phyloP scores from a whole-genome alignment of 2,113 vertebrate genomes.

The Alaudala cheleensis region DNA sequence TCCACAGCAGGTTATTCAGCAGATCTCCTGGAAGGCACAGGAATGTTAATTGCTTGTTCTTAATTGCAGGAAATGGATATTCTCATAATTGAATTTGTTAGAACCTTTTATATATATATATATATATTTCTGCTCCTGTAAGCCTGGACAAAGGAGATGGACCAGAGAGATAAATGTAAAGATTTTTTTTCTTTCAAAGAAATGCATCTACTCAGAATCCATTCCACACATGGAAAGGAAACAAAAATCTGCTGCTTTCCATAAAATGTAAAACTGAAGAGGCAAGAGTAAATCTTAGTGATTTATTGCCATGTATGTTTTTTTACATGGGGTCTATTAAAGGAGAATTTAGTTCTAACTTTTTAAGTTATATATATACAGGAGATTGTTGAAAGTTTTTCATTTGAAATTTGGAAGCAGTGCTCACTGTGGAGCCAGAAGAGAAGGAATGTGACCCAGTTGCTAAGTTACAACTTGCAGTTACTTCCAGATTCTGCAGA shows the following conservation, averaged over 20 bases:
- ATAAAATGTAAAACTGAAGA: background rate
- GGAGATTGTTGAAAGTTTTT: constrained; percentile 20
- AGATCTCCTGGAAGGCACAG: background rate
- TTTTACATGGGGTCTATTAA: constrained; percentile 18
- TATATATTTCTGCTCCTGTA: background rate
- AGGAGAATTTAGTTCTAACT: constrained; percentile 9
- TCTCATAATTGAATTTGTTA: background rate
- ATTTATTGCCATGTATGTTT: background rate
- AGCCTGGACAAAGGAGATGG: background rate
- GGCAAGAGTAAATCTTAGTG: background rate
- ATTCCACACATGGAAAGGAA: background rate
- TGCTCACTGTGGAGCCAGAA: constrained; percentile 2
- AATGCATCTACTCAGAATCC: background rate
- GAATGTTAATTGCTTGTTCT: background rate
- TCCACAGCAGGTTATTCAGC: background rate
- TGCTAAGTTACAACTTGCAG: constrained; percentile 42
- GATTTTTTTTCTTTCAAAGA: background rate
- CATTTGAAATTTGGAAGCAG: constrained; percentile 22
- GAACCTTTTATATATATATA: background rate
- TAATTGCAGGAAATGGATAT: background rate
- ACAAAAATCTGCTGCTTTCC: background rate
- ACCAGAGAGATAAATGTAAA: background rate
- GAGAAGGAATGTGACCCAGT: constrained; percentile 56
- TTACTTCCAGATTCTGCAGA: constrained; percentile 47
- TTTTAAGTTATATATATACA: background rate